Base-by-base conservation (phyloP, 2,113 vertebrate genomes). In the Chaenocephalus aceratus region DNA sequence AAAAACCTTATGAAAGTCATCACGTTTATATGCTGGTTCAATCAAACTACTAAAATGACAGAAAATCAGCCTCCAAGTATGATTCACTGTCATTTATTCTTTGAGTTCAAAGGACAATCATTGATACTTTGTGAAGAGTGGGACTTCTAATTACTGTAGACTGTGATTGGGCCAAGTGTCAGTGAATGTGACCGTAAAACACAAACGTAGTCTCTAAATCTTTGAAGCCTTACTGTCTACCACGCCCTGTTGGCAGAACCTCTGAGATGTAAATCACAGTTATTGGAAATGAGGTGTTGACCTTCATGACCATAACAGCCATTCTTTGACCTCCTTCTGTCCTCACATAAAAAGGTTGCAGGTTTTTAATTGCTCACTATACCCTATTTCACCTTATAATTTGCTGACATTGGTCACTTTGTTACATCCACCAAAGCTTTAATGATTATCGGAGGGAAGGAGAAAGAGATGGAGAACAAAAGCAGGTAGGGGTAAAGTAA, bases 341-440 rank as follows among this genome's bases (percentile, higher is more conserved):
- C 61, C 44, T 56, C 67, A 71, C n/a, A n/a, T 53, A 71, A 83
- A 88, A 78, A 89, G 87, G 84, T 89, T 63, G 63, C 14, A 44
- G 16, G 14, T 11, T 86, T 85, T 82, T 90, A 87, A 91, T 91
- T 86, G 72, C 75, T 67, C 56, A 72, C 44, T n/a, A 65, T 80
- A 53, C 52, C 59, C 52, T 49, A 41, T 70, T 83, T 80, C 66
- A 45, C 63, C 66, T 54, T 73, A 51, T n/a, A 77, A 59, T 58
- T 41, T 54, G 62, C 74, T 62, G 62, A 62, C 70, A 80, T 12
- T 69, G 61, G 72, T 67, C 61, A 16, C 57, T 76, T 68, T 78
- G 66, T 84, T 82, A 67, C 75, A 69, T 77, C 77, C 61, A 79
- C 75, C 59, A 83, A 69, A 72, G 61, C 52, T 80, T 49, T 77